phyloP scores from a whole-genome alignment of 2,888 invertebrate species.

The Eueremaeus valkanovi region DNA sequence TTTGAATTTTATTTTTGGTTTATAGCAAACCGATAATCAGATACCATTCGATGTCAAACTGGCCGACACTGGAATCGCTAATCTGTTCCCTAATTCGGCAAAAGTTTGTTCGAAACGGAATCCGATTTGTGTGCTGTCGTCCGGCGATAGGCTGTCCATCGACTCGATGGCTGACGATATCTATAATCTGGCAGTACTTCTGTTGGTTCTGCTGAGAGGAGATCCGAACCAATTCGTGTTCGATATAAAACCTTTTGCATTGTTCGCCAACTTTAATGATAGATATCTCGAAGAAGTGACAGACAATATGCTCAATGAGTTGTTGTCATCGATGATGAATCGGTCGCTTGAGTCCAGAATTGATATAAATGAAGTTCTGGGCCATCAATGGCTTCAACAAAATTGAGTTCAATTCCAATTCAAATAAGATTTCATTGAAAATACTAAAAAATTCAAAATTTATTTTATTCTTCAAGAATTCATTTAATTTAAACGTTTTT shows the following conservation, averaged over 20 bases:
- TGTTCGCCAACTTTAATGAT: neutral
- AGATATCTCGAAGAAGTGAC: neutral
- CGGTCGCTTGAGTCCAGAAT: neutral
- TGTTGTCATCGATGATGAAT: neutral
- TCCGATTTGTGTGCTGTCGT: neutral
- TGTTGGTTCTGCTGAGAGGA: neutral
- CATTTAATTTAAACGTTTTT: too few species aligned
- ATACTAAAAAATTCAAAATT: too few species aligned
- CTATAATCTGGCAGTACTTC: neutral
- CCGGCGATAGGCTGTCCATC: neutral
- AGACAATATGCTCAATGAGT: neutral
- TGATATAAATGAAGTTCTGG: neutral
- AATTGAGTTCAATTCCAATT: neutral
- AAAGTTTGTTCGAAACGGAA: neutral
- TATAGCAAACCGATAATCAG: neutral
- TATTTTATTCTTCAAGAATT: too few species aligned
- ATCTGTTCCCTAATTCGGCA: neutral
- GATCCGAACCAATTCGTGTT: neutral
- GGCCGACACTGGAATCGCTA: neutral
- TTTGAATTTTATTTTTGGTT: neutral
- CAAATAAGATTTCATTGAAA: too few species aligned
- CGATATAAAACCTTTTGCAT: neutral
- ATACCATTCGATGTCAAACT: neutral
- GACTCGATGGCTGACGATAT: neutral
- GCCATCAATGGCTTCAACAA: neutral